Evolutionary conservation across 2,797 vertebrate genomes (phyloP).

Genomic region (Brachyalestes nurse): DNA sequence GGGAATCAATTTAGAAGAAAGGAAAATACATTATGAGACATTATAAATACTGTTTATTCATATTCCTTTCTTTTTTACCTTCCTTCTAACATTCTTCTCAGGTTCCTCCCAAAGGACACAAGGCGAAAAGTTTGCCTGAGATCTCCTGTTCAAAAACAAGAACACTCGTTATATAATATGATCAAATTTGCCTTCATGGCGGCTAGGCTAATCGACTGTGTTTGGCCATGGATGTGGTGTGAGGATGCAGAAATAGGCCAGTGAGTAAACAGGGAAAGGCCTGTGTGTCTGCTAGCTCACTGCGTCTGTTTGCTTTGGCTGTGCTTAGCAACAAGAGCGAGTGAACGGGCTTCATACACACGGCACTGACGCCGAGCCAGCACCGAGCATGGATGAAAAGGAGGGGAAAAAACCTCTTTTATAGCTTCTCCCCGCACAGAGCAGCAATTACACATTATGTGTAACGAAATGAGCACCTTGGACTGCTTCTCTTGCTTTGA

Average conservation of each 20-base stretch:
- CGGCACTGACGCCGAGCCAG: conserved; percentile 44
- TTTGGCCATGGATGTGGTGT: conserved; percentile 28
- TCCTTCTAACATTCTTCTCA: neutral
- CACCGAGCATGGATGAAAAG: conserved; percentile 27
- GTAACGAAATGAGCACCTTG: conserved; percentile 40
- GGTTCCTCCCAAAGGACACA: conserved; percentile 16
- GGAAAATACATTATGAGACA: too few species aligned
- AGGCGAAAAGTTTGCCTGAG: conserved; percentile 15
- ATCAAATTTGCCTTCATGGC: conserved; percentile 29
- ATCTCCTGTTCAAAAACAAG: neutral
- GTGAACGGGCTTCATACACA: conserved; percentile 59
- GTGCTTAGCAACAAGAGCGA: conserved; percentile 62
- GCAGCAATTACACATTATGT: conserved; percentile 55
- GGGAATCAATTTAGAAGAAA: too few species aligned
- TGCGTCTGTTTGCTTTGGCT: conserved; percentile 64
- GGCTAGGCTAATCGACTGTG: conserved; percentile 32
- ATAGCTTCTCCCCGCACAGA: conserved; percentile 36
- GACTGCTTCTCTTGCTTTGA: conserved; percentile 20
- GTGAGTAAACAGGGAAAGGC: conserved; percentile 50
- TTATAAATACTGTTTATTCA: conserved; percentile 10
- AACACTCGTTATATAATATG: conserved; percentile 28
- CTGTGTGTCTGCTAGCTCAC: conserved; percentile 47
- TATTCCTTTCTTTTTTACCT: conserved; percentile 20
- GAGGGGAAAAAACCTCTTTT: conserved; percentile 32
- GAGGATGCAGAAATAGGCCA: conserved; percentile 51